Conservation (phyloP, 2,113 vertebrate genomes). For the Callipepla californica region DNA sequence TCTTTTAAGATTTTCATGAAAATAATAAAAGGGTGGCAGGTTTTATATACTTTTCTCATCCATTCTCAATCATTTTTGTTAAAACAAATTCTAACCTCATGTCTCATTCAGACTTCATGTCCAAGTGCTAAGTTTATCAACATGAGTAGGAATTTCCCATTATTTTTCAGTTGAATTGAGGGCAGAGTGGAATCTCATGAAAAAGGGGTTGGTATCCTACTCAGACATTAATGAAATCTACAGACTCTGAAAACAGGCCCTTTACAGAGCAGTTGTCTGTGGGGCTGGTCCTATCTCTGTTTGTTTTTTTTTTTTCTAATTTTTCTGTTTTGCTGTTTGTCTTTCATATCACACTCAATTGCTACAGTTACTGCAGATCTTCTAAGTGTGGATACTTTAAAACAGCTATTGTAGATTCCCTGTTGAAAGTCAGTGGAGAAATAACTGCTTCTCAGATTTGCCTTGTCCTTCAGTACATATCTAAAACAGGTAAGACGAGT, state of each 20-base stretch:
- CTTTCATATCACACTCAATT: neutral
- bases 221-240: neutral
- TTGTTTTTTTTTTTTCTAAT: neutral
- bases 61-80: neutral
- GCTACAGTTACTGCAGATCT: neutral
- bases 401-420: neutral
- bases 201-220: neutral
- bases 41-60: neutral
- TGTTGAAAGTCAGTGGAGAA: neutral
- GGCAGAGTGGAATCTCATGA: neutral
- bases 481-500: neutral
- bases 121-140: neutral
- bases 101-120: neutral
- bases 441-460: neutral
- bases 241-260: neutral
- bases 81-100: neutral
- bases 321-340: neutral
- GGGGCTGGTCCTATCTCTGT: neutral
- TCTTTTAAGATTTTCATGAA: neutral
- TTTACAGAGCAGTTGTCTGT: neutral
- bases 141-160: neutral
- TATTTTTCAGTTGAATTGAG: neutral
- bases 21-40: neutral
- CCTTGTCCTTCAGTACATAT: neutral
- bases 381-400: neutral